Conservation (phyloP, 2,113 vertebrate species). For the Mungos mungo region DNA sequence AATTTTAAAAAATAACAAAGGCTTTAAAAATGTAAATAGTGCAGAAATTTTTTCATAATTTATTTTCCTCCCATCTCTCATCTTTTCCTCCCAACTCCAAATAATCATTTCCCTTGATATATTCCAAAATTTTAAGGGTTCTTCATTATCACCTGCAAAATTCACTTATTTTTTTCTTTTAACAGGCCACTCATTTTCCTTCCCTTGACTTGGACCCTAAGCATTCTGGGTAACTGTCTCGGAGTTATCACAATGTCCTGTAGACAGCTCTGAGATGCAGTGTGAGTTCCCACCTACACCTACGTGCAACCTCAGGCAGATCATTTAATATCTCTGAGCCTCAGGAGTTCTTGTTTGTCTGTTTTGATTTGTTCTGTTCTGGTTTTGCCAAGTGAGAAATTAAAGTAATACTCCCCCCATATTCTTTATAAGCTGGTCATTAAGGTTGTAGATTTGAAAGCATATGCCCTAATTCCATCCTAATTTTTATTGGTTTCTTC, state of each 20-base stretch:
- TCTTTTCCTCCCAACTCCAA: background rate
- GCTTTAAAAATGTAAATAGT: background rate
- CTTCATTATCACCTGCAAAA: background rate
- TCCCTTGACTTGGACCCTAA: background rate
- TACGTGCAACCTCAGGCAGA: conserved; percentile 11
- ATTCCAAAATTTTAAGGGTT: background rate
- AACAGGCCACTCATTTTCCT: background rate
- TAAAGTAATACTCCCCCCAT: conserved; percentile 18
- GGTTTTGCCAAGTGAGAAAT: conserved; percentile 46
- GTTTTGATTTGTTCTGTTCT: conserved; percentile 8
- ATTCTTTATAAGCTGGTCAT: background rate
- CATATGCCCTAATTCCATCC: background rate
- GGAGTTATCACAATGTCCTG: background rate
- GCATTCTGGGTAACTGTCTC: background rate
- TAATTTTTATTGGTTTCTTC: conserved; percentile 28
- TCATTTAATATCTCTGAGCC: background rate
- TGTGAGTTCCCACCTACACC: background rate
- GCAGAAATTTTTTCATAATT: background rate
- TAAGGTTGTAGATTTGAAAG: background rate
- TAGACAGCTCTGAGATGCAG: background rate
- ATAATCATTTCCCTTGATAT: background rate
- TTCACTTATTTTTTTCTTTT: background rate
- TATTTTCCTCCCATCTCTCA: background rate
- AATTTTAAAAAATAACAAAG: too few species aligned
- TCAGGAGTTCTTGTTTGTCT: background rate